Conservation (phyloP, 2,888 invertebrate genomes). For the Acrobasis repandana region DNA sequence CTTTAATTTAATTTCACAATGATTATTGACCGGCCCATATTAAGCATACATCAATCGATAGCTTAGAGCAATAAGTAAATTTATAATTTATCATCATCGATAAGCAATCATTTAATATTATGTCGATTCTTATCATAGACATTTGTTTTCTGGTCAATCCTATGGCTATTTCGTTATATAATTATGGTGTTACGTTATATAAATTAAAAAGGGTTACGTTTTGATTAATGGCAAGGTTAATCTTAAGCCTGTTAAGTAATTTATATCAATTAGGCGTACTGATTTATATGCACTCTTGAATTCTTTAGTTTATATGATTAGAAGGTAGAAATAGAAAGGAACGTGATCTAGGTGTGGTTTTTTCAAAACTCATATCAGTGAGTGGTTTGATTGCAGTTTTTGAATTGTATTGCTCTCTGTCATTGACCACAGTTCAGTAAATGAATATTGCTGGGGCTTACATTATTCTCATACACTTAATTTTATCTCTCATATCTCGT, state of each 20-base stretch:
- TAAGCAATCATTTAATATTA: conserved; percentile 40
- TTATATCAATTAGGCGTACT: not conserved
- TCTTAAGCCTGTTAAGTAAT: not conserved
- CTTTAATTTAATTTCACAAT: conserved; percentile 15
- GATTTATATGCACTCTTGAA: not conserved
- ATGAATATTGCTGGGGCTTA: not conserved
- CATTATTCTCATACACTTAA: not conserved
- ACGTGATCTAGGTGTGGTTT: not conserved
- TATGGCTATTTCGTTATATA: conserved; percentile 23
- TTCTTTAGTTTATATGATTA: not conserved
- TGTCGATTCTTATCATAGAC: conserved; percentile 39
- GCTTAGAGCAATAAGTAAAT: conserved; percentile 25
- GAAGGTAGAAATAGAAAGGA: too few species aligned
- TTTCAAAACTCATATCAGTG: not conserved
- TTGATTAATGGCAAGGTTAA: conserved; percentile 7
- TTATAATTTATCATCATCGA: conserved; percentile 39
- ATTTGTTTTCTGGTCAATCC: conserved; percentile 33
- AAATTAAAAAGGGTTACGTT: conserved; percentile 21
- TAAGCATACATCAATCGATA: conserved; percentile 15
- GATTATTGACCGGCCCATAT: conserved; percentile 5
- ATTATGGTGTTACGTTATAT: conserved; percentile 20
- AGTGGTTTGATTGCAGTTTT: not conserved
- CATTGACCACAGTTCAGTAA: not conserved
- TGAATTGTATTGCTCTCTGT: not conserved
- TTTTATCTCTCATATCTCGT: too few species aligned